phyloP scores from a whole-genome alignment of 2,888 invertebrate species.

The Thereva nobilitata region DNA sequence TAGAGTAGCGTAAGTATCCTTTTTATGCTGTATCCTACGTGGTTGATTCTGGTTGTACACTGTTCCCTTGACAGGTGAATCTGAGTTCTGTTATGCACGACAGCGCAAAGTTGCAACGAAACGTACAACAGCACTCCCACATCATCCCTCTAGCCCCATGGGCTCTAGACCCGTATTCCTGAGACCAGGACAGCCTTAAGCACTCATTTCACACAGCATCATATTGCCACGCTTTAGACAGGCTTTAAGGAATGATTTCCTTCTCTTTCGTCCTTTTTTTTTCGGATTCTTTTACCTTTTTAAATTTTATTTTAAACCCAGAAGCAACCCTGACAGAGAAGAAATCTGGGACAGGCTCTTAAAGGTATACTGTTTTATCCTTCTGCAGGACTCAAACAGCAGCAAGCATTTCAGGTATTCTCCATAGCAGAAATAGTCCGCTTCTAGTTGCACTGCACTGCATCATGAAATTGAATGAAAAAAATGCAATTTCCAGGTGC shows the following conservation, averaged over 20 bases:
- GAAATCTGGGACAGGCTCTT: slow-evolving; percentile 3
- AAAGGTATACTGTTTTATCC: no score
- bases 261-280: not conserved
- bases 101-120: slow-evolving; percentile 14
- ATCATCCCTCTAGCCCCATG: no score
- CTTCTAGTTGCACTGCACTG: no score
- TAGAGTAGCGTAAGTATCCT: slow-evolving; percentile 9
- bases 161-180: not conserved
- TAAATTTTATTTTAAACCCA: not conserved
- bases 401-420: no score
- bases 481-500: no score
- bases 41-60: slow-evolving; percentile 3
- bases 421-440: no score
- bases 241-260: slow-evolving; percentile 11
- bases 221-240: slow-evolving; percentile 12
- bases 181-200: slow-evolving; percentile 9
- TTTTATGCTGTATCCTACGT: slow-evolving; percentile 8
- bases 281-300: not conserved
- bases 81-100: slow-evolving; percentile 12
- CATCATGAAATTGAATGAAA: no score
- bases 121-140: not conserved
- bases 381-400: no score
- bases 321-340: not conserved
- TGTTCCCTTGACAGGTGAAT: slow-evolving; percentile 9
- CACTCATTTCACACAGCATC: slow-evolving; percentile 14